Base-by-base conservation (phyloP, 2,797 vertebrate species). In the Aotus griseimembra region DNA sequence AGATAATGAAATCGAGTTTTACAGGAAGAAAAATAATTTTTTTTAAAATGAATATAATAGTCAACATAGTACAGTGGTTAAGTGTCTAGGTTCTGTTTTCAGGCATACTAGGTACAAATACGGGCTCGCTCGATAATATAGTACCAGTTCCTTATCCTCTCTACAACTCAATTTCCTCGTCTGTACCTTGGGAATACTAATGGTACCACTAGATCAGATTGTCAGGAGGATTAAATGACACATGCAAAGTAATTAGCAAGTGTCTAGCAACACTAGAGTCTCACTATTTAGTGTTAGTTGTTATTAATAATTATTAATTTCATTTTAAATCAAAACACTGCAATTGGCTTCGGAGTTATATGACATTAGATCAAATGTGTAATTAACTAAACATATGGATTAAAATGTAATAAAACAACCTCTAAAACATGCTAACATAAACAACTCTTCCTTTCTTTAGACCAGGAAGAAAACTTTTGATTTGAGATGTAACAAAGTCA, bases 1-100 rank as follows among this genome's bases (percentile, higher is more conserved):
- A 80, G 41, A 94, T 67, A 94, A 91, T 89, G 86, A 97, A 94
- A 94, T 5, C 52, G 89, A 93, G 96, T 93, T 97, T 94, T 48
- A 88, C 24, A 93, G 55, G 88, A 70, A 80, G 67, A 84, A 92
- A 97, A 64, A 83, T 58, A 93, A 84, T 73, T 88, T 75, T 86
- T 64, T 11, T 22, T 28, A 93, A 88, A 92, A 88, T 57, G 58
- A 91, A 46, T 52, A 81, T 1, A 57, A 41, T 2, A 46, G 77
- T 88, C 92, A 94, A 94, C 61, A 79, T 7, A 79, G 86, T 30
- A 22, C 17, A 50, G 44, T 89, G 83, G 67, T 58, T 93, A 88
- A 93, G 30, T 20, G 9, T 22, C 20, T 11, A 57, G 67, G 58
- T 61, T 88, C 41, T 76, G 67, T 55, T 39, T 64, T 75, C 24